These are phyloP conservation scores for Cydia strobilella DNA, from an alignment of 1,140 invertebrate genomes.

Conservation along the genomic window DNA sequence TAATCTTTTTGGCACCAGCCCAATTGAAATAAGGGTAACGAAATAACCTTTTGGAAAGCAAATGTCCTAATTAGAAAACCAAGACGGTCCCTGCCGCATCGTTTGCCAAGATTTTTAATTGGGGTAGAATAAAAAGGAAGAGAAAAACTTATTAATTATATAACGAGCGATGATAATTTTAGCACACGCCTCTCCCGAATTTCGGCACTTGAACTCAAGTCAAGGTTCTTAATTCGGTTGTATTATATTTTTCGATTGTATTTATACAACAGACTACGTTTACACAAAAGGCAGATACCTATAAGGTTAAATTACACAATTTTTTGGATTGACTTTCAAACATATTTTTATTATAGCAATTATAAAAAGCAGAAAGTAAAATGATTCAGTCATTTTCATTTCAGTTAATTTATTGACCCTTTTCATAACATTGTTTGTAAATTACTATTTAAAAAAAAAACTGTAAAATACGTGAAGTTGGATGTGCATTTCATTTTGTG, in stretches of 20 bases:
- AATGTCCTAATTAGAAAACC: slow-evolving; percentile 21
- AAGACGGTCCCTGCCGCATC: slow-evolving; percentile 1
- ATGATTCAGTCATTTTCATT: too few species aligned
- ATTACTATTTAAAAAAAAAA: too few species aligned
- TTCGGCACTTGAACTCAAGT: neutral
- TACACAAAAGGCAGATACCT: too few species aligned
- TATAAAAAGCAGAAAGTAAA: too few species aligned
- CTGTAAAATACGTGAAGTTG: neutral
- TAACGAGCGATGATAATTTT: neutral
- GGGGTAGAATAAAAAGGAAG: neutral
- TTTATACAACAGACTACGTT: too few species aligned
- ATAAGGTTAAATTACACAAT: too few species aligned
- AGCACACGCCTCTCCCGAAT: neutral
- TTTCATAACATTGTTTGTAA: too few species aligned
- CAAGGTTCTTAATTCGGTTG: neutral
- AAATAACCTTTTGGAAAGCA: slow-evolving; percentile 3
- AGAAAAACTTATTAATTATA: neutral
- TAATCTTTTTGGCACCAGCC: slow-evolving; percentile 8
- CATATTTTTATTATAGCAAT: too few species aligned
- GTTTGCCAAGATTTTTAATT: slow-evolving; percentile 18
- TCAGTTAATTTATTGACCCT: too few species aligned
- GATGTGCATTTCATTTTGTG: neutral
- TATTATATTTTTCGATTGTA: too few species aligned
- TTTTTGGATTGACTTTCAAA: too few species aligned
- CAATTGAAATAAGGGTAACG: slow-evolving; percentile 3